Evolutionary conservation across 2,888 invertebrate genomes (phyloP), one percentile per base, ranked within the genome.

Genomic region (Caenorhabditis sinica): DNA sequence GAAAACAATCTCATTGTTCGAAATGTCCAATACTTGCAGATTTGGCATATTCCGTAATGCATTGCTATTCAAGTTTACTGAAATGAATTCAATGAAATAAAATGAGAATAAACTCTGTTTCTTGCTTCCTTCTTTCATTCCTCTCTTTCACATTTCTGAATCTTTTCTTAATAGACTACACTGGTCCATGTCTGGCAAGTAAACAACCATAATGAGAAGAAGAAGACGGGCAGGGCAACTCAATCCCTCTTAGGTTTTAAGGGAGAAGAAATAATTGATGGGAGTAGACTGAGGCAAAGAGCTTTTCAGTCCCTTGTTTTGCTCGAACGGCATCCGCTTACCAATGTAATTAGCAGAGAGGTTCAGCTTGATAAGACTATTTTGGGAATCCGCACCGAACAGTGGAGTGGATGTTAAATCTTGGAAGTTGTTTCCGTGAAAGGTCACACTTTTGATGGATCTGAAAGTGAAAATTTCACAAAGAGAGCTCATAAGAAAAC

Each of bases 371-470:
- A 85, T 72, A 20, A 92, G 77, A n/a, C 82, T 81, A 45, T 74
- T 87, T 61, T 92, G 91, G n/a, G 80, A 53, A 36, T 75, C 72
- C 0, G 80, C 79, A 2, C 91, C 91, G 72, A 92, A 92, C 30
- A 92, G 85, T 17, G 92, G 90, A 0, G 86, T 86, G 23, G 89
- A 80, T 9, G 93, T 91, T 13, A 92, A 87, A 61, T 92, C 91
- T 88, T 92, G 91, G 87, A 92, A 92, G 72, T 93, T 93, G 83
- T 93, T 93, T 8, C 92, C 92, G 73, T 92, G 92, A 82, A 92
- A 92, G 11, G 92, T 93, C 30, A 92, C 86, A 66, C 86, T 88
- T 71, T 86, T 86, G 11, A 93, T 82, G 23, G 80, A 69, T 76
- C 90, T 90, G 77, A 61, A 71, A 53, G 15, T 36, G 33, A 0